Evolutionary conservation across 2,888 invertebrate species (phyloP), one percentile per base, ranked within the genome.

Genomic region (Drosophila demipolita): DNA sequence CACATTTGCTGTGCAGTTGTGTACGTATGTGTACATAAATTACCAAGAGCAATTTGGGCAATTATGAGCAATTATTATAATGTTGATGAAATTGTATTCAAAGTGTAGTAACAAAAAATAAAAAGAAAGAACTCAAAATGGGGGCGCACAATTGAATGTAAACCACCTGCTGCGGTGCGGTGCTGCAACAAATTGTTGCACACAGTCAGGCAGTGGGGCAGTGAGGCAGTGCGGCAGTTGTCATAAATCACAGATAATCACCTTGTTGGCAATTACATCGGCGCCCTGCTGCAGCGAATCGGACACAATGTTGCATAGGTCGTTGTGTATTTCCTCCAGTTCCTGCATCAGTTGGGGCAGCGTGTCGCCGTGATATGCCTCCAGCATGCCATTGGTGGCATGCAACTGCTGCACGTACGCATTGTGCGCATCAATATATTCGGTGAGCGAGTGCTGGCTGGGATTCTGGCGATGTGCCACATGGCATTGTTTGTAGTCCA

Each of bases 361-460:
- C 69, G 97, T 97, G 88, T 96, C 95, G 82, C 95, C 95, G 91
- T 97, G 96, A 93, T 98, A 99, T 91, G 97, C 96, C 87, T 98
- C 98, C 82, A 98, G 95, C 96, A 98, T 97, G 42, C 97, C 97
- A 92, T 99, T 99, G 80, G 98, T 97, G 53, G 98, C 97, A 82
- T 97, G 96, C 79, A 99, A 94, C 92, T 98, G 98, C 86, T 98
- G 97, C 74, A 99, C 96, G 94, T 98, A 98, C 78, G 96, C 96
- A 94, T 99, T 99, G 94, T 99, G 98, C 17, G 97, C 96, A 92
- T 98, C 98, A 92, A 98, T 96, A 93, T 98, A 98, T 65, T 95
- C 95, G 67, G 95, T 96, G 82, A 96, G 93, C 63, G 95, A 95
- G 49, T 95, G 95, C 66, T 96, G 96, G 82, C 95, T 96, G 73